Conservation (phyloP, 2,888 invertebrate species). For the Sepioteuthis lessoniana region DNA sequence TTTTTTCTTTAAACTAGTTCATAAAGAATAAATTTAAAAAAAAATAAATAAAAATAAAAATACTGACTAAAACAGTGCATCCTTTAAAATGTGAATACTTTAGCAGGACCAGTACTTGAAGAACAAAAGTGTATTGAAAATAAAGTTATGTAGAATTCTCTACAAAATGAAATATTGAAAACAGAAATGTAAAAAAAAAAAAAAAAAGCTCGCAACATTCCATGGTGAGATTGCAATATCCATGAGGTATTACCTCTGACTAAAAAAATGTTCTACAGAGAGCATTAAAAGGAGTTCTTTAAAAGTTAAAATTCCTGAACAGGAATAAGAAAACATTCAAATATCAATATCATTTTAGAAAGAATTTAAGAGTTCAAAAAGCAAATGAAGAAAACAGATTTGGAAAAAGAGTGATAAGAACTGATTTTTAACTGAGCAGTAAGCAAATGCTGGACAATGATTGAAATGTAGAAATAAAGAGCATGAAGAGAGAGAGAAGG, state of each 20-base stretch:
- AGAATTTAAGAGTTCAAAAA: neutral
- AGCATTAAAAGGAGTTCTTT: neutral
- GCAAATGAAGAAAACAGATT: neutral
- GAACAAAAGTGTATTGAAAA: neutral
- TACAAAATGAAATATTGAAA: neutral
- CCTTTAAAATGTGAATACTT: neutral
- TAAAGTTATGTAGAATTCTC: neutral
- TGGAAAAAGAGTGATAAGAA: neutral
- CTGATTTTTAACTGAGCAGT: neutral
- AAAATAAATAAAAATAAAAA: neutral
- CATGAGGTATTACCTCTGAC: neutral
- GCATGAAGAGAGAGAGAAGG: neutral
- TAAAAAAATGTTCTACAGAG: neutral
- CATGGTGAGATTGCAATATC: neutral
- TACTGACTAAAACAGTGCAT: constrained; percentile 15
- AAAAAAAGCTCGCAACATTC: neutral
- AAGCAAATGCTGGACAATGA: neutral
- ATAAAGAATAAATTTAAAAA: neutral
- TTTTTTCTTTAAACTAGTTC: neutral
- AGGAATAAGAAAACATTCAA: neutral
- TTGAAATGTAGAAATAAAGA: neutral
- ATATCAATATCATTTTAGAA: neutral
- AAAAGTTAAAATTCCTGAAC: neutral
- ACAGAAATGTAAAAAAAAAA: neutral
- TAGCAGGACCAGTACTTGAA: neutral